Evolutionary conservation across 2,888 invertebrate genomes (phyloP).

Genomic region (Stenurella melanura): DNA sequence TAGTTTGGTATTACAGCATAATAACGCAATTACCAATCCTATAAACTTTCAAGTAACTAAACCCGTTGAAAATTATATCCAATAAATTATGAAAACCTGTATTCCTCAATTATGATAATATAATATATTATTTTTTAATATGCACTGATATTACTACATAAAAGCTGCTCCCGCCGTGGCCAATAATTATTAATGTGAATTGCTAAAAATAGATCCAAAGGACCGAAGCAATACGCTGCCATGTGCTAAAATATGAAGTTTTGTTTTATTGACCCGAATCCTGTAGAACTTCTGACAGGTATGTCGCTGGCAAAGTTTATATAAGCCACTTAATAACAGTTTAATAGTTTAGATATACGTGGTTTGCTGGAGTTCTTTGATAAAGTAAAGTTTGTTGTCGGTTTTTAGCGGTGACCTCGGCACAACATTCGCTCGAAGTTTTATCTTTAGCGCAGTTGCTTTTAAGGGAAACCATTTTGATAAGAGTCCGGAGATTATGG

Average conservation of each 20-base stretch:
- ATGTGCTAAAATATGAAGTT: slow-evolving; percentile 6
- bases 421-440: slow-evolving; percentile 30
- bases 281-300: background rate
- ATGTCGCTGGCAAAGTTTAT: slow-evolving; percentile 9
- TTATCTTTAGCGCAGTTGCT: slow-evolving; percentile 46
- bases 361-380: slow-evolving; percentile 4
- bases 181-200: background rate
- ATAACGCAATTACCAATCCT: too few relatives aligned
- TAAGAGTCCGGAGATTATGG: slow-evolving; percentile 45
- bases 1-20: too few relatives aligned
- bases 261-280: slow-evolving; percentile 11
- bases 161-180: background rate
- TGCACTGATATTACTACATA: too few relatives aligned
- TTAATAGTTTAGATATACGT: slow-evolving; percentile 10
- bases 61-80: too few relatives aligned
- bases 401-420: slow-evolving; percentile 22
- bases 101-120: too few relatives aligned
- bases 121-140: too few relatives aligned
- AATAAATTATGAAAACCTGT: too few relatives aligned
- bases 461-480: slow-evolving; percentile 40
- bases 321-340: slow-evolving; percentile 16
- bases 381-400: slow-evolving; percentile 15
- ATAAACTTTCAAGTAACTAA: too few relatives aligned
- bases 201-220: background rate
- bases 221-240: background rate